Base-by-base conservation (phyloP, 2,888 invertebrate species). In the Tipula helvola region DNA sequence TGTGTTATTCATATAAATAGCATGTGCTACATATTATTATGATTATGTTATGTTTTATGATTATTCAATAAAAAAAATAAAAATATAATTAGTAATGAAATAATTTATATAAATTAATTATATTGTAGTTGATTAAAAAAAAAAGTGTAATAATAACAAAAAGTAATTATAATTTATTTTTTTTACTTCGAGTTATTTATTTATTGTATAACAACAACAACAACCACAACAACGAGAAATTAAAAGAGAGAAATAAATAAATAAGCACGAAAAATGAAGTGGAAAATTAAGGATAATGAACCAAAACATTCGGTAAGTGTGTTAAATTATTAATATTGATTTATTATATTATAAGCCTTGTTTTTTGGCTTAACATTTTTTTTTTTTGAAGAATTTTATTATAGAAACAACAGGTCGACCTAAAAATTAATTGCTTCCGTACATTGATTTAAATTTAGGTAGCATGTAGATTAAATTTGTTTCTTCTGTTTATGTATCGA, bases 201-300 rank as follows among this genome's bases (percentile, higher is more conserved):
- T 18, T 71, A 71, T 52, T 52, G 47, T 71, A 71, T 71, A 71
- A 71, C 12, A 71, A 18, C 10, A 71, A 28, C 12, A 71, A 71
- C 28, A 71, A 71, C 28, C 28, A 18, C 10, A 71, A 28, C 12
- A 28, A 71, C 71, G 28, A 71, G 10, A 71, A 71, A 28, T 71
- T 71, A 18, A 57, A 57, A 52, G 13, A 52, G 1, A 52, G 5
- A 28, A 4, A 71, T 8, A 71, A 71, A 71, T 8, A 71, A 71
- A 71, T 28, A 71, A 71, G 28, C 71, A 71, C 28, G 36, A 86
- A 86, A 42, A 47, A 86, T 86, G 86, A 86, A 86, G 86, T 86
- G 86, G 86, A 86, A 86, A 86, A 86, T 86, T 44, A 42, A 86
- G 86, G 86, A 86, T 44, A 86, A 86, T 86, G 44, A 42, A 47